Evolutionary conservation across 2,888 invertebrate species (phyloP), one percentile per base, ranked within the genome.

Genomic region (Parnassius mnemosyne): DNA sequence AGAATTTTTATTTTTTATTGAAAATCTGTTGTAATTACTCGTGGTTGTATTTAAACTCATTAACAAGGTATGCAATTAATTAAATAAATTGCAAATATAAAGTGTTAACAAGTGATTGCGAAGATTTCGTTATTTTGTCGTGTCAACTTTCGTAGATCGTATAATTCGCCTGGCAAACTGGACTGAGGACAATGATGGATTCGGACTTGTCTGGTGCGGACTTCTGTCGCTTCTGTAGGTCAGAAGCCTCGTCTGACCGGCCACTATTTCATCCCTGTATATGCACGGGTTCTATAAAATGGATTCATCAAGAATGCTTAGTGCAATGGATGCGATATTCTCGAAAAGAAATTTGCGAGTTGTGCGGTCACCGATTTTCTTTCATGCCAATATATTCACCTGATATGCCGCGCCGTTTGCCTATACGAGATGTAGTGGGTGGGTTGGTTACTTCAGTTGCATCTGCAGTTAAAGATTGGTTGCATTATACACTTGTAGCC

Each of bases 341-440:
- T 67, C 95, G 98, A 72, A 99, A 99, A 90, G 99, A 99, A 85
- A 98, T 97, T 81, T 99, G 99, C 92, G 99, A 99, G 86, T 89
- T 99, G 69, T 99, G 99, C 85, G 97, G 98, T 66, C 97, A 99
- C 88, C 95, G 97, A 65, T 99, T 99, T 87, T 97, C 98, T 3
- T 99, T 99, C 80, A 98, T 98, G 78, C 99, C 99, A 42, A 99
- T 99, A 74, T 99, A 99, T 88, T 98, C 99, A n/a, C 98, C 99
- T 42, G 99, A 99, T 83, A 99, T 99, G 99, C 99, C 99, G n/a
- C 94, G 98, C 66, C 94, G 99, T 65, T 91, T 99, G 74, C 99
- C 99, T 0, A 92, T 99, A 43, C 94, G 95, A 69, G 99, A 99
- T 85, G 96, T 99, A 10, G 93, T 98, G 0, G 96, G 96, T 53